Percentiles rank a stretch among this genome's conserved stretches.
Conservation (phyloP, 2,888 invertebrate species). For the Tetranychus truncatus region DNA sequence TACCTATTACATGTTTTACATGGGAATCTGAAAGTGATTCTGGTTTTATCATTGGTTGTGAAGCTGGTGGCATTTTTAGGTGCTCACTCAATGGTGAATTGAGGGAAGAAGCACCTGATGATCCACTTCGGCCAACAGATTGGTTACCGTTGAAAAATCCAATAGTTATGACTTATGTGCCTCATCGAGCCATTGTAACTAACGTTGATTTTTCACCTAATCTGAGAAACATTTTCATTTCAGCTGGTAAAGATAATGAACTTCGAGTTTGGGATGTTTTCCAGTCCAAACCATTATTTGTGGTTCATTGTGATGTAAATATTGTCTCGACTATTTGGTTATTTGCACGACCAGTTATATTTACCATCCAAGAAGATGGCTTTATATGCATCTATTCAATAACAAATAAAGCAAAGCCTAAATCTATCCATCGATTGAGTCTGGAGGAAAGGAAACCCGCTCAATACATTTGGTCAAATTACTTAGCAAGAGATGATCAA, state of each 20-base stretch:
- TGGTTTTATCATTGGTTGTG: background rate
- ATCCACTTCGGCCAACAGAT: background rate
- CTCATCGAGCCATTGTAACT: background rate
- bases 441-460: background rate
- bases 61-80: constrained; percentile 2
- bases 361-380: background rate
- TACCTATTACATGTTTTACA: background rate
- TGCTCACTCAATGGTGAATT: background rate
- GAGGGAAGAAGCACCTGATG: background rate
- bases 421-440: background rate
- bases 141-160: background rate
- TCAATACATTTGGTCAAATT: background rate
- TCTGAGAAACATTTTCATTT: background rate
- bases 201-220: background rate
- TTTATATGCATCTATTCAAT: background rate
- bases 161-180: background rate
- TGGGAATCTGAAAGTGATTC: background rate
- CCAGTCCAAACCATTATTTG: background rate
- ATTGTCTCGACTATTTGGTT: background rate
- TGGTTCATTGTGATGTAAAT: background rate
- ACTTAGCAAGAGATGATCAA: background rate
- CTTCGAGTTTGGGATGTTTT: background rate
- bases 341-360: background rate
- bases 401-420: background rate
- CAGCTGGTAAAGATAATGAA: background rate